These are phyloP conservation scores for Salvelinus namaycush DNA, from an alignment of 2,113 vertebrate genomes.

Conservation along the genomic window DNA sequence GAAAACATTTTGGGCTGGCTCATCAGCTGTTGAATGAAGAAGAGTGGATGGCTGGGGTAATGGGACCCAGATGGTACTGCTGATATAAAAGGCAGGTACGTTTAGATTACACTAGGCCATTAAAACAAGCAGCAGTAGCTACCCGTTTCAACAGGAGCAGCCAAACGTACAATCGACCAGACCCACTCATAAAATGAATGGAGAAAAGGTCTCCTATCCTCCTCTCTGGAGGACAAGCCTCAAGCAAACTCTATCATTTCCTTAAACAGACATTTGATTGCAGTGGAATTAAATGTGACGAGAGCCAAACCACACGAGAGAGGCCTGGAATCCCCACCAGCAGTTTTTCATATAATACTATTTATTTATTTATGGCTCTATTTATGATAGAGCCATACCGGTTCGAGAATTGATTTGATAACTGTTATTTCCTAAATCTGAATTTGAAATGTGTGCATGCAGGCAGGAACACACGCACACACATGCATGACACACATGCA, in stretches of 20 bases:
- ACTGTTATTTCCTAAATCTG: neutral
- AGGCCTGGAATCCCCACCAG: slow-evolving; percentile 21
- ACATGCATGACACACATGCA: slow-evolving; percentile 2
- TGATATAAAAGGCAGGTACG: slow-evolving; percentile 63
- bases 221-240: slow-evolving; percentile 36
- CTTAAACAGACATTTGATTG: slow-evolving; percentile 51
- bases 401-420: slow-evolving; percentile 31
- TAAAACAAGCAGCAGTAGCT: slow-evolving; percentile 31
- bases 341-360: slow-evolving; percentile 39
- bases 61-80: slow-evolving; percentile 59
- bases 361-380: too few relatives aligned
- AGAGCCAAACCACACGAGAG: slow-evolving; percentile 14
- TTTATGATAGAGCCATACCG: neutral
- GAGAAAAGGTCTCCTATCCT: slow-evolving; percentile 41
- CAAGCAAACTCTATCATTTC: slow-evolving; percentile 46
- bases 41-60: slow-evolving; percentile 36
- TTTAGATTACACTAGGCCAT: slow-evolving; percentile 45
- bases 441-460: neutral
- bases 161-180: slow-evolving; percentile 20
- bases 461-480: neutral
- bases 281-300: slow-evolving; percentile 48
- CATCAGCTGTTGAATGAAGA: slow-evolving; percentile 27
- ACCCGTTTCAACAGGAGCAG: slow-evolving; percentile 26
- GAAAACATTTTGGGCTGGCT: slow-evolving; percentile 42
- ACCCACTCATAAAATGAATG: slow-evolving; percentile 28